phyloP scores from a whole-genome alignment of 2,797 vertebrate genomes.

The Rallus crepitans region DNA sequence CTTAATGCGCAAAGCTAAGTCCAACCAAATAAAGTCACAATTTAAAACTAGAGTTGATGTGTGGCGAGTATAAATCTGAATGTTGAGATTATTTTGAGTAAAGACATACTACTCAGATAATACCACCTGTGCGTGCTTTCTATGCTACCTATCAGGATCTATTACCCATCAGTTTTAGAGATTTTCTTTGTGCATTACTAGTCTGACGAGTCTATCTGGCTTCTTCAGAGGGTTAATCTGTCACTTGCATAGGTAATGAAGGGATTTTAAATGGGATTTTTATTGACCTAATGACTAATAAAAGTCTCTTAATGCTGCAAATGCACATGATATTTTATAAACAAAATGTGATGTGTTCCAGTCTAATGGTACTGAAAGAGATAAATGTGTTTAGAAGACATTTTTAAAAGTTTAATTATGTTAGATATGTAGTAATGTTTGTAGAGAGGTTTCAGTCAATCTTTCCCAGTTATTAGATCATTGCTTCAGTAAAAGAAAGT shows the following conservation, averaged over 20 bases:
- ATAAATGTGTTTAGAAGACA: background rate
- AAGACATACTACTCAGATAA: background rate
- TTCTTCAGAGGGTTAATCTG: slow-evolving; percentile 18
- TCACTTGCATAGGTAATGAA: background rate
- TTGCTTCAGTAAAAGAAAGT: background rate
- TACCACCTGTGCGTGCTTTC: background rate
- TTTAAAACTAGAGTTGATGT: background rate
- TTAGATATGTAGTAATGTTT: background rate
- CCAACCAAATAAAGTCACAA: background rate
- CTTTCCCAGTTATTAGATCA: background rate
- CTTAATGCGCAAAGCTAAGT: background rate
- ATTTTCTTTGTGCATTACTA: background rate
- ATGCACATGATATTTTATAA: background rate
- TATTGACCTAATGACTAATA: slow-evolving; percentile 43
- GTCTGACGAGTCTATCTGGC: background rate
- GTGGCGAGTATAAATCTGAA: background rate
- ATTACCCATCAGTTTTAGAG: background rate
- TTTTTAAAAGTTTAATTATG: background rate
- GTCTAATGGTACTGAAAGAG: background rate
- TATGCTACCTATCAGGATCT: background rate
- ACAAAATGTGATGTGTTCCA: background rate
- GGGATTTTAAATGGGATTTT: slow-evolving; percentile 11
- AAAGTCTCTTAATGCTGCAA: background rate
- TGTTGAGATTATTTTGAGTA: background rate
- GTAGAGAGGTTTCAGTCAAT: background rate